Conservation (phyloP, 2,113 vertebrate genomes). For the Hirundichthys speculiger region DNA sequence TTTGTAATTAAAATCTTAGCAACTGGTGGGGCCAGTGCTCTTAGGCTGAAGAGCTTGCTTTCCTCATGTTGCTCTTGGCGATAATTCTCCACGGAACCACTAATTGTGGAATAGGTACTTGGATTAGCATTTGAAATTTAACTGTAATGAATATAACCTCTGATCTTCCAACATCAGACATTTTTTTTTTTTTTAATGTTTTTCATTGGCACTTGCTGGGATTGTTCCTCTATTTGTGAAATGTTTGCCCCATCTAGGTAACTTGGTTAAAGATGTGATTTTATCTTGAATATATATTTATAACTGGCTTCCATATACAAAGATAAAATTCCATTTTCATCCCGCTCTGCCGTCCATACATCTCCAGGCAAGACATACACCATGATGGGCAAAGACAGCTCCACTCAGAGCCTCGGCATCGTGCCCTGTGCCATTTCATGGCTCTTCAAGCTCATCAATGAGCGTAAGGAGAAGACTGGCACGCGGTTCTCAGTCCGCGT, state of each 20-base stretch:
- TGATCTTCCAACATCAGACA: slow-evolving; percentile 7
- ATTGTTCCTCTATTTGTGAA: slow-evolving; percentile 12
- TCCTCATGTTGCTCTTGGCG: slow-evolving; percentile 39
- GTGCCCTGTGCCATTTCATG: slow-evolving; percentile 97
- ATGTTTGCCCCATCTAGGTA: slow-evolving; percentile 6
- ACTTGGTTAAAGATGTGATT: slow-evolving; percentile 27
- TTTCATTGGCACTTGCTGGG: neutral
- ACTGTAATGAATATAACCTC: slow-evolving; percentile 38
- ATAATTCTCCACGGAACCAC: slow-evolving; percentile 45
- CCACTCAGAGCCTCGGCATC: slow-evolving; percentile 92
- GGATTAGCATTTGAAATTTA: slow-evolving; percentile 40
- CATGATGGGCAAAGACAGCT: slow-evolving; percentile 94
- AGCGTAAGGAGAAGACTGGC: slow-evolving; percentile 90
- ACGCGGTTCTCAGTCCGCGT: slow-evolving; percentile 93
- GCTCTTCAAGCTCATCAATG: slow-evolving; percentile 96
- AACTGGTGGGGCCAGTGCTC: slow-evolving; percentile 68
- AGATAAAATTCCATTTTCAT: slow-evolving; percentile 29
- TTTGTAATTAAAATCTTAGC: slow-evolving; percentile 76
- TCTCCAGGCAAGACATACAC: slow-evolving; percentile 93
- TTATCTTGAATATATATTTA: slow-evolving; percentile 22
- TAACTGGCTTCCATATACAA: neutral
- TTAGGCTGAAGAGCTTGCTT: slow-evolving; percentile 54
- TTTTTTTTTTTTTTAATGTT: slow-evolving; percentile 37
- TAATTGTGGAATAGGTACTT: slow-evolving; percentile 34
- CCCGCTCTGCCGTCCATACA: slow-evolving; percentile 16